Percentiles rank a stretch among this genome's conserved stretches.
These are phyloP conservation scores for Protosalanx chinensis DNA, from an alignment of 2,797 vertebrate species.

Conservation along the genomic window DNA sequence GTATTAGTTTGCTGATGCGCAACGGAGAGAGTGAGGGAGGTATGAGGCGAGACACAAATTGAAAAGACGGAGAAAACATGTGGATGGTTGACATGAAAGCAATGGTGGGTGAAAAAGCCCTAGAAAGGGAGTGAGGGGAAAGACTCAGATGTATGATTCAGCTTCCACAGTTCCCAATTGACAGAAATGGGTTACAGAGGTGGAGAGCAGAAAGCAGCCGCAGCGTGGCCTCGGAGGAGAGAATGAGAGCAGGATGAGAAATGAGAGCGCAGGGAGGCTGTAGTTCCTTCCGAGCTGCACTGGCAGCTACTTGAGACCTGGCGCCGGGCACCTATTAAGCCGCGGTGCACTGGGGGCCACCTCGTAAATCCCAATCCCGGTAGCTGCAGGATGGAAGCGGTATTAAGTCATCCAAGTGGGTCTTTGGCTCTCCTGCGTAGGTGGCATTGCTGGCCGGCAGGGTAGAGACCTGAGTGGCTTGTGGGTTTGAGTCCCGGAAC, in stretches of 20 bases:
- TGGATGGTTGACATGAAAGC: no score
- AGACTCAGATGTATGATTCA: not conserved
- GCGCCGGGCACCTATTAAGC: constrained; percentile 52
- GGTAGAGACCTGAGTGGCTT: constrained; percentile 48
- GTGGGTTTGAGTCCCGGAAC: constrained; percentile 47
- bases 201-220: not conserved
- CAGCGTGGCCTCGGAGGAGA: constrained; percentile 9
- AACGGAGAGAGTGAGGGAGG: not conserved
- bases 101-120: no score
- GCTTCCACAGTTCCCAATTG: not conserved
- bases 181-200: constrained; percentile 8
- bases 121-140: not conserved
- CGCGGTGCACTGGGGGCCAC: constrained; percentile 7
- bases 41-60: no score
- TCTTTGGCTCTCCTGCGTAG: constrained; percentile 37
- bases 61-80: no score
- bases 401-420: constrained; percentile 50
- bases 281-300: constrained; percentile 28
- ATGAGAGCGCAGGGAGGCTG: constrained; percentile 38
- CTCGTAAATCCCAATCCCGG: constrained; percentile 51
- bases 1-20: not conserved
- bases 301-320: constrained; percentile 49
- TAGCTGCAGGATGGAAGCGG: constrained; percentile 52
- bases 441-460: constrained; percentile 55
- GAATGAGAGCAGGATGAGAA: constrained; percentile 57